These are phyloP conservation scores for Panagrolaimus sp. DNA, from an alignment of 1,140 invertebrate genomes.

Conservation along the genomic window DNA sequence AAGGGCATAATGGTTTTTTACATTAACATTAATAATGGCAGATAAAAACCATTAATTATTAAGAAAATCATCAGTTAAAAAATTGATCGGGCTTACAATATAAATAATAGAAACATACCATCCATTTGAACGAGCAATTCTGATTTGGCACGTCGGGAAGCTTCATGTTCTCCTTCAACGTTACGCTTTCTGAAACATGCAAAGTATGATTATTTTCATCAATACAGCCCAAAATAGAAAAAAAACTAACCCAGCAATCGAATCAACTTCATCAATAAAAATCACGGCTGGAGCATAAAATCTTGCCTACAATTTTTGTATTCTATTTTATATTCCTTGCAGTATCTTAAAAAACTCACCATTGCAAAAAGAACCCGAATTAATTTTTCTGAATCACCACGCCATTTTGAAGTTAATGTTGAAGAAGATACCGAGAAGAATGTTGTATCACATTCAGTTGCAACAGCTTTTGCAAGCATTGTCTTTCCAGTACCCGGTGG, in stretches of 20 bases:
- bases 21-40: too few species aligned
- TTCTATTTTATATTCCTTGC: not conserved
- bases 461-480: slow-evolving; percentile 94
- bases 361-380: slow-evolving; percentile 95
- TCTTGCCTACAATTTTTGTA: slow-evolving; percentile 69
- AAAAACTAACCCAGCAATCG: too few species aligned
- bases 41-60: too few species aligned
- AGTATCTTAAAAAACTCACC: slow-evolving; percentile 65
- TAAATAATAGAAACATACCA: slow-evolving; percentile 63
- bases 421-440: slow-evolving; percentile 98
- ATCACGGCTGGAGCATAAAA: slow-evolving; percentile 99
- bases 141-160: slow-evolving; percentile 90
- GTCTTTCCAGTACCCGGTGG: slow-evolving; percentile 98
- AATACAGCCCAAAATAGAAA: too few species aligned
- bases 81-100: too few species aligned
- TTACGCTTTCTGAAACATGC: slow-evolving; percentile 83
- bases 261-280: slow-evolving; percentile 98
- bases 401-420: slow-evolving; percentile 91
- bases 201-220: too few species aligned
- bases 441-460: slow-evolving; percentile 96
- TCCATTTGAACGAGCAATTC: slow-evolving; percentile 99
- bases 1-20: too few species aligned
- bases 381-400: slow-evolving; percentile 96
- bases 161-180: slow-evolving; percentile 94
- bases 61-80: too few species aligned